phyloP scores from a whole-genome alignment of 2,797 vertebrate genomes.

The Poecilia gillii region DNA sequence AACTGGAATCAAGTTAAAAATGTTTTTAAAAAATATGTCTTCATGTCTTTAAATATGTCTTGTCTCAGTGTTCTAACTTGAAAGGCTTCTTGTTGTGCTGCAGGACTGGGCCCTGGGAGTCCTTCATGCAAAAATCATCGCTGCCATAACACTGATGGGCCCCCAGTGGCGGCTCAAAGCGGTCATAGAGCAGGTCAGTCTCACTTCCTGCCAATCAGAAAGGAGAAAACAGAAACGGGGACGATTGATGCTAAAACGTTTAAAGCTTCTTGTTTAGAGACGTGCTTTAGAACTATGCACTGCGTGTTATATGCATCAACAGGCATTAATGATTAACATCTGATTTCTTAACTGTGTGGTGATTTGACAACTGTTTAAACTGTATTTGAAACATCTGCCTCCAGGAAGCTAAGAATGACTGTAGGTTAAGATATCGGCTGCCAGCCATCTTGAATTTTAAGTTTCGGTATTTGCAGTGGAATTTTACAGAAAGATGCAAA shows the following conservation, averaged over 20 bases:
- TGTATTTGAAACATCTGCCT: neutral
- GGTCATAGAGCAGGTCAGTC: constrained; percentile 95
- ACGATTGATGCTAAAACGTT: neutral
- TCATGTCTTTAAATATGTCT: too few species aligned
- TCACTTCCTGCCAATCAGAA: neutral
- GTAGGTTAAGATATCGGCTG: neutral
- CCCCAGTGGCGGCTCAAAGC: constrained; percentile 99
- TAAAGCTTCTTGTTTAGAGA: neutral
- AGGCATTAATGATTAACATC: neutral
- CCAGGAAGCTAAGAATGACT: neutral
- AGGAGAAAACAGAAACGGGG: neutral
- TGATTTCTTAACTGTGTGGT: neutral
- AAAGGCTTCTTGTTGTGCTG: constrained; percentile 18
- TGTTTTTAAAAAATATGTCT: too few species aligned
- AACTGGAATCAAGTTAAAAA: neutral
- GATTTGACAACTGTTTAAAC: neutral
- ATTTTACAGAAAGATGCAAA: neutral
- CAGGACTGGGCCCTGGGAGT: constrained; percentile 98
- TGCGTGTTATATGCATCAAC: neutral
- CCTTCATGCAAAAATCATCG: constrained; percentile 98
- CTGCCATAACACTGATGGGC: constrained; percentile 96
- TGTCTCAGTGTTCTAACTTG: neutral
- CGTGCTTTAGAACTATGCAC: neutral
- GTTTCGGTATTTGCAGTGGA: neutral
- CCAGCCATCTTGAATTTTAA: too few species aligned